phyloP scores from a whole-genome alignment of 2,113 vertebrate genomes.

The Leptosomus discolor region DNA sequence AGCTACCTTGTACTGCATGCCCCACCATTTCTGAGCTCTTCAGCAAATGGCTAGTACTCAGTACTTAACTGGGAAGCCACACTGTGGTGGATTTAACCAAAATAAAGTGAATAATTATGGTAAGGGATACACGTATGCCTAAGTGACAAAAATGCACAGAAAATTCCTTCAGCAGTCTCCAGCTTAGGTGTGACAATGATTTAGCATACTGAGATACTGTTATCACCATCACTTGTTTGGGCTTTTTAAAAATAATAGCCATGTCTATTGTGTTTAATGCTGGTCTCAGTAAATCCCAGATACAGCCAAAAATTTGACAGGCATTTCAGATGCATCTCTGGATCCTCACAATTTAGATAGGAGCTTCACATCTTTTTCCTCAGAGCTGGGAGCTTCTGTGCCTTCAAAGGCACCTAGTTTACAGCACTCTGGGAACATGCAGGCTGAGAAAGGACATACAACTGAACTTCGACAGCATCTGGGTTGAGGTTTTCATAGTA shows the following conservation, averaged over 20 bases:
- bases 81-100: neutral
- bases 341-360: neutral
- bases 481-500: neutral
- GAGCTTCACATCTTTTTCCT: neutral
- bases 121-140: neutral
- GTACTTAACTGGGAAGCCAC: neutral
- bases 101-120: neutral
- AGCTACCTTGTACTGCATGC: neutral
- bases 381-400: neutral
- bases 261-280: neutral
- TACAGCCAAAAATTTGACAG: neutral
- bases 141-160: neutral
- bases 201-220: neutral
- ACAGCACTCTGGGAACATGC: rapidly evolving
- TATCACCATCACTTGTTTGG: neutral
- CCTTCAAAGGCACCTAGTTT: neutral
- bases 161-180: neutral
- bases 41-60: neutral
- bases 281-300: neutral
- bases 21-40: neutral
- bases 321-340: neutral
- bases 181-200: neutral
- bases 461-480: neutral
- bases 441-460: neutral
- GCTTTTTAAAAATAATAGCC: neutral